phyloP scores from a whole-genome alignment of 2,888 invertebrate species.

The Plemyria rubiginata region DNA sequence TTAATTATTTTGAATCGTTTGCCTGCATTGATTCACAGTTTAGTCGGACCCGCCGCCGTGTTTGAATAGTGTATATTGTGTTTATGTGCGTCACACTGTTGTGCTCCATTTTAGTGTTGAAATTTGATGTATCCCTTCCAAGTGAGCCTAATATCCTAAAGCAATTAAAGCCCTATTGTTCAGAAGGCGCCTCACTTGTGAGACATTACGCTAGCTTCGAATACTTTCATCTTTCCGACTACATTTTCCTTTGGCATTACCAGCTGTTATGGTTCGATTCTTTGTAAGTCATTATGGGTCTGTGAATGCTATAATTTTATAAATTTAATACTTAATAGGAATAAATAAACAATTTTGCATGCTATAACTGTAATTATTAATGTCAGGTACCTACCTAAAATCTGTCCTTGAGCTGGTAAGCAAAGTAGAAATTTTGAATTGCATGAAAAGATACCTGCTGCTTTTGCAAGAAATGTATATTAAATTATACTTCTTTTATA shows the following conservation, averaged over 20 bases:
- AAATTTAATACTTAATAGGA: slow-evolving; percentile 13
- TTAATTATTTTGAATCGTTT: slow-evolving; percentile 28
- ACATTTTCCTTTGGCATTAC: slow-evolving; percentile 47
- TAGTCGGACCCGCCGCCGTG: slow-evolving; percentile 69
- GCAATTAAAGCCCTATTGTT: slow-evolving; percentile 61
- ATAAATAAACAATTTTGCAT: slow-evolving; percentile 33
- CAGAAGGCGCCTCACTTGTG: slow-evolving; percentile 84
- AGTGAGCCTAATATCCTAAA: slow-evolving; percentile 72
- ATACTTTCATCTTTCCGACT: slow-evolving; percentile 48
- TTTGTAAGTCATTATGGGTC: slow-evolving; percentile 38
- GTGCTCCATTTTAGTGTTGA: slow-evolving; percentile 79
- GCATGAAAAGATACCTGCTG: slow-evolving; percentile 32
- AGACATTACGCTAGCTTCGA: slow-evolving; percentile 75
- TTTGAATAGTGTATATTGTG: slow-evolving; percentile 79
- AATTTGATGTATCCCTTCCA: slow-evolving; percentile 72
- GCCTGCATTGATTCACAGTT: slow-evolving; percentile 54
- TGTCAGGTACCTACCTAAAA: slow-evolving; percentile 16
- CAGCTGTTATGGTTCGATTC: slow-evolving; percentile 43
- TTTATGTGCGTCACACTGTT: slow-evolving; percentile 84
- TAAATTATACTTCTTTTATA: not conserved
- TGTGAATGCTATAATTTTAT: slow-evolving; percentile 32
- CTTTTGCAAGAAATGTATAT: slow-evolving; percentile 14
- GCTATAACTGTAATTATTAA: slow-evolving; percentile 15
- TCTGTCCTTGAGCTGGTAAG: slow-evolving; percentile 24
- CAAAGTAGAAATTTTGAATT: slow-evolving; percentile 29